Evolutionary conservation across 2,888 invertebrate genomes (phyloP), one percentile per base, ranked within the genome.

Genomic region (Callyntrura guangdongensis): DNA sequence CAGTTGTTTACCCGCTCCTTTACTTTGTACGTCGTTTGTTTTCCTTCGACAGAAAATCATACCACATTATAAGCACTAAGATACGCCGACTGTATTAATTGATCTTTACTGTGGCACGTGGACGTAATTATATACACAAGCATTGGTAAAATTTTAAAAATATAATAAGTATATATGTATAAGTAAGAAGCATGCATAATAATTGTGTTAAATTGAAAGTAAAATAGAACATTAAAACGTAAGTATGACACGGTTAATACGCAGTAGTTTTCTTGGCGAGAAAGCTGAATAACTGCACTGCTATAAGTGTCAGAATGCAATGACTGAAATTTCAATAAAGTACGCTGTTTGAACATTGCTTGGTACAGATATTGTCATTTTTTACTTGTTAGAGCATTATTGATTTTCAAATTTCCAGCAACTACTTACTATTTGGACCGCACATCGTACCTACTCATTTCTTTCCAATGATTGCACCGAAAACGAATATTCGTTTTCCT

Each of bases 321-420:
- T 89, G 89, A 89, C 89, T 89, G 89, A 89, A 82, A 89, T 89
- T 82, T 89, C 83, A 89, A 89, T 89, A 89, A 89, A 89, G 82
- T 89, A 83, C 74, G 89, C 83, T 83, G 88, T 89, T 83, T 87
- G 49, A 83, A n/a, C 59, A 56, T 20, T 74, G 11, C 14, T 1
- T 53, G 45, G n/a, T n/a, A n/a, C n/a, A n/a, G n/a, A 45, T 27
- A 6, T 27, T 14, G 0, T 67, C 14, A 27, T 67, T 67, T 9
- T 22, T 64, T 22, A 25, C 12, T 4, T 2, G 6, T 4, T 36
- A 36, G 36, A 36, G 36, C 36, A 36, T 36, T 36, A 53, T 14
- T 53, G 53, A 53, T n/a, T 14, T 14, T 53, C 11, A 53, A 53
- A 53, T n/a, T 53, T 53, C n/a, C 14, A 53, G 2, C 53, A 53